These are phyloP conservation scores for Aphelocoma californica DNA, from an alignment of 2,797 vertebrate species.

Conservation along the genomic window DNA sequence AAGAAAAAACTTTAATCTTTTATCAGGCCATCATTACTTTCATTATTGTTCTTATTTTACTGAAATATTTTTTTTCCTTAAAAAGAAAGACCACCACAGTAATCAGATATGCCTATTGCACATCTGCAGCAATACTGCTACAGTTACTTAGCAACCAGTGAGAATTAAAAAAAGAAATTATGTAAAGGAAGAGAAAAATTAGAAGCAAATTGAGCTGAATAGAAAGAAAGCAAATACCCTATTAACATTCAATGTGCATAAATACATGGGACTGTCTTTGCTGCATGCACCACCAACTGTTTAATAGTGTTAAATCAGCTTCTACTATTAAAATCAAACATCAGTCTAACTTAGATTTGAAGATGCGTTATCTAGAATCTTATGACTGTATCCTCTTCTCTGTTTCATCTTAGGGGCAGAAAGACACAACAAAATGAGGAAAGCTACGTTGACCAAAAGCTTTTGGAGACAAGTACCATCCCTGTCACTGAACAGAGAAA, in stretches of 20 bases:
- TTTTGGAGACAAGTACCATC: not conserved
- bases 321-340: not conserved
- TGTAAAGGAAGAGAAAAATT: slow-evolving; percentile 30
- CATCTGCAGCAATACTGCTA: slow-evolving; percentile 22
- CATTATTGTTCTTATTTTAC: not conserved
- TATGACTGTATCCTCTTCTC: not conserved
- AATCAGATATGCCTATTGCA: not conserved
- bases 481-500: not conserved
- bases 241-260: not conserved
- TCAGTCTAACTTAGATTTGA: not conserved
- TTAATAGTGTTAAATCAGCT: not conserved
- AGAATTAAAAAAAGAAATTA: not conserved
- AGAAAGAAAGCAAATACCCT: not conserved
- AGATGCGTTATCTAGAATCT: not conserved
- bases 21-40: not conserved
- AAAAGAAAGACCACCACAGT: not conserved
- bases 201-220: slow-evolving; percentile 23
- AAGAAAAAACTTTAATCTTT: not conserved
- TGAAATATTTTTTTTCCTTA: not conserved
- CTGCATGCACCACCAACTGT: not conserved
- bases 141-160: slow-evolving; percentile 65
- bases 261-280: not conserved
- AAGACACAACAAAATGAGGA: not conserved
- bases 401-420: not conserved
- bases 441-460: not conserved